phyloP scores from a whole-genome alignment of 2,113 vertebrate species.

The Tympanuchus pallidicinctus region DNA sequence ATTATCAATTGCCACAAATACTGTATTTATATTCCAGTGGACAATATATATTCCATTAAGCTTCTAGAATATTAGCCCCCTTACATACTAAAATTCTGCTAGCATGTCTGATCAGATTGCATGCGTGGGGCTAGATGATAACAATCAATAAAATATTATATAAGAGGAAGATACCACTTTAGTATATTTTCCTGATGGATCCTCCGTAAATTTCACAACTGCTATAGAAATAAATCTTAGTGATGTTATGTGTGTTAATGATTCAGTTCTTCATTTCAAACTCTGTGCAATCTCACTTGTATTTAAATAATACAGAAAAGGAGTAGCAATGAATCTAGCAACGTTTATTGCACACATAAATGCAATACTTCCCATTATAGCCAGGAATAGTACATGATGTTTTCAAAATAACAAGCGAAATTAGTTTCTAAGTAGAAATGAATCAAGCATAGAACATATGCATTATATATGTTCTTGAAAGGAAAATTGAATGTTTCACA shows the following conservation, averaged over 20 bases:
- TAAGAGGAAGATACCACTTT: background rate
- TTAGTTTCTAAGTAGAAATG: background rate
- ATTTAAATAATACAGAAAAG: background rate
- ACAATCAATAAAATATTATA: background rate
- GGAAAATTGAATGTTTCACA: background rate
- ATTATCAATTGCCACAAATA: background rate
- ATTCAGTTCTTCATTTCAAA: background rate
- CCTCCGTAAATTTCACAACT: background rate
- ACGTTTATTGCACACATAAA: background rate
- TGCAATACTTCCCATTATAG: background rate
- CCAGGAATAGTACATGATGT: background rate
- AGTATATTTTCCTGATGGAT: background rate
- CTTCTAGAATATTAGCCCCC: background rate
- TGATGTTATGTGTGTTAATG: background rate
- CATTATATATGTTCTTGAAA: background rate
- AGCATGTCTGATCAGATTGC: background rate
- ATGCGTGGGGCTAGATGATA: background rate
- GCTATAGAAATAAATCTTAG: background rate
- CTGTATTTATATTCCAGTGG: background rate
- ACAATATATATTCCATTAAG: background rate
- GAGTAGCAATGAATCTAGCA: background rate
- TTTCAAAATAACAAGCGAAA: background rate
- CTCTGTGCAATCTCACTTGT: background rate
- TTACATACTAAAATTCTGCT: background rate
- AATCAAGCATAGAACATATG: background rate